Conservation (phyloP, 2,888 invertebrate species). For the Noctua janthina region DNA sequence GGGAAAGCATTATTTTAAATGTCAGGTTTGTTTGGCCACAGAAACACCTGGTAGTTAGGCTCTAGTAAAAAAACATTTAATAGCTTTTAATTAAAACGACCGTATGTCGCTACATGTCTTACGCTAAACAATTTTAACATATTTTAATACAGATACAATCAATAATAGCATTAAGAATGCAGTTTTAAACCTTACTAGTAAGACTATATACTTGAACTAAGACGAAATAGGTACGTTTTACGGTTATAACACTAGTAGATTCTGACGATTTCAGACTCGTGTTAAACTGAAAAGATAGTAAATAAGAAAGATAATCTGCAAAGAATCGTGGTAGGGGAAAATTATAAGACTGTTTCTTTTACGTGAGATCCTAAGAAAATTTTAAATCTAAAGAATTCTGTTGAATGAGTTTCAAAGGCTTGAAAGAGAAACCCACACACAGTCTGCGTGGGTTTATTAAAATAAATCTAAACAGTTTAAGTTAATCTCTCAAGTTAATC, state of each 20-base stretch:
- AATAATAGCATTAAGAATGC: too few species aligned
- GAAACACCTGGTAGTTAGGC: too few species aligned
- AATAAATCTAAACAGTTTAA: background rate
- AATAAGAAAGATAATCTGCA: background rate
- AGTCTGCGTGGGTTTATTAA: background rate
- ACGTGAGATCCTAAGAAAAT: background rate
- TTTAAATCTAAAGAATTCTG: background rate
- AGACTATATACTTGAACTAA: background rate
- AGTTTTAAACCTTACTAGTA: too few species aligned
- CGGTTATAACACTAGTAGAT: background rate
- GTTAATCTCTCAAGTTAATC: background rate
- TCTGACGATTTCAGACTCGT: background rate
- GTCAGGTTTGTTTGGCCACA: too few species aligned
- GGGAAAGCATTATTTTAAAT: too few species aligned
- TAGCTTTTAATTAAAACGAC: too few species aligned
- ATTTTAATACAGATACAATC: too few species aligned
- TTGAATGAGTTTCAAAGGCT: background rate
- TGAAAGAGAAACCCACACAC: background rate
- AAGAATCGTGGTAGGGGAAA: accelerated
- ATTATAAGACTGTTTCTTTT: background rate
- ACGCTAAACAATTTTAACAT: too few species aligned
- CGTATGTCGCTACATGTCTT: too few species aligned
- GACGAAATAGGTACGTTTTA: background rate
- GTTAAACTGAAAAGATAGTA: background rate
- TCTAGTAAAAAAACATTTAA: too few species aligned